Base-by-base conservation (phyloP, 1,140 invertebrate species). In the Formica selysi region DNA sequence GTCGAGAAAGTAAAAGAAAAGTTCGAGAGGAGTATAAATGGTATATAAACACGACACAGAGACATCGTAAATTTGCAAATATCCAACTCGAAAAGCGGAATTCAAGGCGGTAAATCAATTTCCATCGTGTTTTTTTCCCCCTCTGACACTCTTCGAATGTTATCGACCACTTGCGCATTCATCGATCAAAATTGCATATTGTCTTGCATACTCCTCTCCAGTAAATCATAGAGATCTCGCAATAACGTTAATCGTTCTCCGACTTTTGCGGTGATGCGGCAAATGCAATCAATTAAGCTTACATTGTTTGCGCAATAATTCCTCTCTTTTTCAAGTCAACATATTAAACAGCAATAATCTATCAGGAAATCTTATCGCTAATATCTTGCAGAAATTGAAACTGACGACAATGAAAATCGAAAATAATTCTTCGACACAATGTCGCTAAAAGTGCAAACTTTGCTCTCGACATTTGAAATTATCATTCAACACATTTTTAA, bases 251-350 rank as follows among this genome's bases (percentile, higher is more conserved):
- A 89, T 89, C 73, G 71, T 51, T 38, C 76, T 61, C 10, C 36
- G 80, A 73, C 41, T 86, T 86, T 44, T 41, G 26, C 61, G 10
- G 8, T 44, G 41, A 64, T 74, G 48, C 10, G n/a, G 26, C 36
- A 71, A 79, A 89, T 78, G 71, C 62, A 81, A 71, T 89, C 76
- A 84, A 88, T 89, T 88, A 89, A 88, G 76, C 29, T 11, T 57
- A 57, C 2, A 48, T 89, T 86, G 87, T 81, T 89, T 86, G 22
- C 22, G 44, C 16, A 83, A 54, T 57, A 26, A 80, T 88, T 71
- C 80, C 36, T 57, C 76, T 62, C 10, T 32, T 76, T 32, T 59
- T 32, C 36, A 57, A 51, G 54, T 26, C 38, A 26, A 10, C 85
- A 32, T 41, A 26, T 74, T 61, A 29, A 79, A 16, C 26, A 57